Base-by-base conservation (phyloP, 1,140 invertebrate genomes). In the Lutraria rhynchaena region DNA sequence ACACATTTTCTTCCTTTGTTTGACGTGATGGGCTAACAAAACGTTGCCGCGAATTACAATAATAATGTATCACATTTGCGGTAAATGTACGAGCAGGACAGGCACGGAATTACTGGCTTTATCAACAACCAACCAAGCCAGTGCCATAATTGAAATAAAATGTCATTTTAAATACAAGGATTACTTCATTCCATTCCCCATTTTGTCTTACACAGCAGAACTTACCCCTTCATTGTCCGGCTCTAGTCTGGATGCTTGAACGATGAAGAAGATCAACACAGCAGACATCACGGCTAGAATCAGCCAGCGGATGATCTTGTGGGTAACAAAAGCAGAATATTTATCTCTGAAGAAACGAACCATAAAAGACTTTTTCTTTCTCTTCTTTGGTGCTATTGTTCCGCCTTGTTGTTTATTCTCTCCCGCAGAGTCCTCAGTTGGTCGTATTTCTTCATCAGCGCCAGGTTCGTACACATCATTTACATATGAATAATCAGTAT, bases 161-260 rank as follows among this genome's bases (percentile, higher is more conserved):
- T n/a, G n/a, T n/a, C n/a, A n/a, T n/a, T n/a, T n/a, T n/a, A n/a
- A n/a, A n/a, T n/a, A n/a, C n/a, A n/a, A n/a, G n/a, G n/a, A n/a
- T n/a, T n/a, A n/a, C n/a, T n/a, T n/a, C n/a, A n/a, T n/a, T n/a
- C n/a, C n/a, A n/a, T n/a, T n/a, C n/a, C n/a, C n/a, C n/a, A n/a
- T n/a, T n/a, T n/a, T n/a, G n/a, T n/a, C n/a, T n/a, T n/a, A n/a
- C n/a, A n/a, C n/a, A n/a, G n/a, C n/a, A n/a, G 29, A n/a, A 81
- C 33, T 61, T 80, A 89, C 88, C 78, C 84, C 69, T 77, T 89
- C 85, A 57, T 87, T 84, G 31, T 89, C 83, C 22, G 81, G 70
- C 58, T 86, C 46, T 41, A 89, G 31, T 27, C 24, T 73, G 5
- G 86, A 77, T 3, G 86, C 84, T 15, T 76, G 82, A 22, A 81